These are phyloP conservation scores for Epizoanthus rinbou DNA, from an alignment of 92 coral and sea anemone species.

Conservation along the genomic window DNA sequence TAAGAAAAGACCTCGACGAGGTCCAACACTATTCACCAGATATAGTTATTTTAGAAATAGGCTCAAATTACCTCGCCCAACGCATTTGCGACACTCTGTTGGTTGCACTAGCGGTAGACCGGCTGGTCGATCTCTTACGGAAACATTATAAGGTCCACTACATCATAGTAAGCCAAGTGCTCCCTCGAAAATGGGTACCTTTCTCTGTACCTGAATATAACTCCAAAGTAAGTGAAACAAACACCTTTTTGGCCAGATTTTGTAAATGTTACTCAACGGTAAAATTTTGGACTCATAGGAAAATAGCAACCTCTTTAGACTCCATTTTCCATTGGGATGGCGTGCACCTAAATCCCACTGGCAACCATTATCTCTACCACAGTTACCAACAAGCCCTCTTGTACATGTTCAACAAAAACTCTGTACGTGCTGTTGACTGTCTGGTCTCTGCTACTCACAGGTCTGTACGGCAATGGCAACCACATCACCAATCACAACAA, in stretches of 20 bases:
- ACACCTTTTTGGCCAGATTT: background rate
- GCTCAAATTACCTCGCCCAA: background rate
- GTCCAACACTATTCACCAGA: background rate
- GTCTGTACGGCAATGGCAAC: background rate
- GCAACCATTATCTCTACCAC: conserved; percentile 25
- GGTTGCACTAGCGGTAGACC: no score
- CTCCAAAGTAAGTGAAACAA: background rate
- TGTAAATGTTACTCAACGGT: background rate
- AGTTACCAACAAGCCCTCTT: conserved; percentile 18
- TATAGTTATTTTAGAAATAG: conserved; percentile 14
- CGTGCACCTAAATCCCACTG: background rate
- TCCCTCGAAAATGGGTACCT: background rate
- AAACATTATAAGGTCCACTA: no score
- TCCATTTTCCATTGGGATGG: conserved; percentile 30
- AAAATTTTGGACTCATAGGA: conserved; percentile 36
- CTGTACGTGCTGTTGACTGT: conserved; percentile 6
- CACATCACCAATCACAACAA: no score
- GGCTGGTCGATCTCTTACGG: no score
- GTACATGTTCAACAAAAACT: background rate
- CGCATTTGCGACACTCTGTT: no score
- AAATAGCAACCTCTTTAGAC: background rate
- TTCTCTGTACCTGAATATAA: background rate
- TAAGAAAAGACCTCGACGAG: background rate
- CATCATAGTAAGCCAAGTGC: no score
- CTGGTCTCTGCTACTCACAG: background rate